Percentiles rank a stretch among this genome's conserved stretches.
Conservation (phyloP, 2,797 vertebrate genomes). For the Chloroceryle inda region DNA sequence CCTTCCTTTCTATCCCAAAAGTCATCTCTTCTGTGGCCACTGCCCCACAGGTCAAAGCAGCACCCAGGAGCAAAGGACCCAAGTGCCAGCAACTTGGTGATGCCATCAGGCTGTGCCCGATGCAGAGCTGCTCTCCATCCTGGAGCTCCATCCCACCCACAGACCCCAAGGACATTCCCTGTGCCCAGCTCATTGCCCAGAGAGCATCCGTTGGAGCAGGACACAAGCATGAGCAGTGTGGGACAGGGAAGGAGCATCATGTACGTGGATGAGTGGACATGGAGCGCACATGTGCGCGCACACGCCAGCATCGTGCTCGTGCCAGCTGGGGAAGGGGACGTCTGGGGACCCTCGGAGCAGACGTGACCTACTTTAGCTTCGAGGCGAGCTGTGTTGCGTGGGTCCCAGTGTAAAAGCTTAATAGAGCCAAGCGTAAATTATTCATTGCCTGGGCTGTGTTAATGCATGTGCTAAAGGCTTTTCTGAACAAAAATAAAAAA, state of each 20-base stretch:
- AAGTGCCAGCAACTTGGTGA: neutral
- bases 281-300: fast-evolving
- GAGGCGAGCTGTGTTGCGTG: fast-evolving
- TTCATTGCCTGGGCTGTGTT: conserved; percentile 68
- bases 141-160: neutral
- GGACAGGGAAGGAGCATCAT: too few species aligned
- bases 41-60: fast-evolving
- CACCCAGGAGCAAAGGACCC: neutral
- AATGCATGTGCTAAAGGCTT: conserved; percentile 67
- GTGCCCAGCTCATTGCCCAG: neutral
- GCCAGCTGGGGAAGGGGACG: fast-evolving
- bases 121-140: neutral
- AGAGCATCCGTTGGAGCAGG: fast-evolving
- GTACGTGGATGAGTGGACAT: fast-evolving
- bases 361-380: conserved; percentile 71
- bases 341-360: neutral
- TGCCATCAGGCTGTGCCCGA: neutral
- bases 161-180: fast-evolving
- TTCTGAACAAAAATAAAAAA: neutral
- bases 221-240: fast-evolving
- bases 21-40: neutral
- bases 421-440: conserved; percentile 71
- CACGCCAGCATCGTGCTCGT: neutral
- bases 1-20: neutral
- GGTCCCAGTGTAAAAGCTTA: conserved; percentile 1